Percentiles rank a stretch among this genome's conserved stretches.
phyloP scores from a whole-genome alignment of 2,888 invertebrate species.

The Thecocarcelia acutangulata region DNA sequence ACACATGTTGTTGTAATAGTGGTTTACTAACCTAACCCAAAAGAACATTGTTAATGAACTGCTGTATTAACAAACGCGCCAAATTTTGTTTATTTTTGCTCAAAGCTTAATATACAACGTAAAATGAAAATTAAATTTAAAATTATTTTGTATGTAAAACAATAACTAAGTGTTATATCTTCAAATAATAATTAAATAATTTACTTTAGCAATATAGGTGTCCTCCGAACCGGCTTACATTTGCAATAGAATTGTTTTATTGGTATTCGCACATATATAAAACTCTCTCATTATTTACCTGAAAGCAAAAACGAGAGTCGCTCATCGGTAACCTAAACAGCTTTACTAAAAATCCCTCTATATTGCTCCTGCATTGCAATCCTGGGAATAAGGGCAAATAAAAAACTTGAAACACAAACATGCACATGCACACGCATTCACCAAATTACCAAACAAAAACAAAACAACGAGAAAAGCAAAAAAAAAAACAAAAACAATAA shows the following conservation, averaged over 20 bases:
- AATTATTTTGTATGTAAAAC: too few relatives aligned
- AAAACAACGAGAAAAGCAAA: conserved; percentile 18
- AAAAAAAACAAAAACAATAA: conserved; percentile 7
- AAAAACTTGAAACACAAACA: not conserved
- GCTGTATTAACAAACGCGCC: conserved; percentile 17
- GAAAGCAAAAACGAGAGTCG: not conserved
- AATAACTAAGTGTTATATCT: too few relatives aligned
- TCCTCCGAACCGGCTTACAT: too few relatives aligned
- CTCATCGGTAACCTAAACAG: too few relatives aligned
- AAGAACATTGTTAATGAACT: conserved; percentile 63
- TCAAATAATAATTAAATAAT: too few relatives aligned
- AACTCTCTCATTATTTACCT: too few relatives aligned
- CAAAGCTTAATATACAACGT: too few relatives aligned
- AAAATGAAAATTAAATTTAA: too few relatives aligned
- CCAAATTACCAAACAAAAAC: conserved; percentile 36
- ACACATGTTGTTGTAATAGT: conserved; percentile 18
- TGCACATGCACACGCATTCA: conserved; percentile 6
- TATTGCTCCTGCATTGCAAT: conserved; percentile 71
- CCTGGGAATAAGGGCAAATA: conserved; percentile 71
- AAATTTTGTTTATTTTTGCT: not conserved
- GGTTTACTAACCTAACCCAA: conserved; percentile 71
- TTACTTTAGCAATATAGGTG: too few relatives aligned
- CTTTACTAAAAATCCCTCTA: conserved; percentile 62
- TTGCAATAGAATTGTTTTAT: too few relatives aligned
- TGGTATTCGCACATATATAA: too few relatives aligned